These are phyloP conservation scores for Cromileptes altivelis DNA, from an alignment of 2,113 vertebrate species.

Conservation along the genomic window DNA sequence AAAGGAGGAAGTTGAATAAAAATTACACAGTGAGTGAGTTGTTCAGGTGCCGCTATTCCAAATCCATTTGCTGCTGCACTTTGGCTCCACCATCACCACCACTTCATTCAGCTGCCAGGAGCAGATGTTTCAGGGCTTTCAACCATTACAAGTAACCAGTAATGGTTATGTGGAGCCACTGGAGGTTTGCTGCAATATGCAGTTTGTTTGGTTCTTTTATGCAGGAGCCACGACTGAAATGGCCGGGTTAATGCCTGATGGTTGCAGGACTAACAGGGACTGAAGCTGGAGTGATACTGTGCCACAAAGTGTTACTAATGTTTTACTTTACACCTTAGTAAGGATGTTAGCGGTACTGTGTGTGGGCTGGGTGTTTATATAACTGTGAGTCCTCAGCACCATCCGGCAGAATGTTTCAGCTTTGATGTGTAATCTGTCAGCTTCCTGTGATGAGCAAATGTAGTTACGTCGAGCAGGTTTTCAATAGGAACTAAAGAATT, in stretches of 20 bases:
- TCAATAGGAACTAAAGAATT: background rate
- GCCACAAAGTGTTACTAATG: constrained; percentile 42
- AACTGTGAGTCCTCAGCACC: constrained; percentile 38
- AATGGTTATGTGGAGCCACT: constrained; percentile 5
- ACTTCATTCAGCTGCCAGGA: background rate
- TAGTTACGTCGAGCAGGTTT: background rate
- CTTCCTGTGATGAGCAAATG: constrained; percentile 2
- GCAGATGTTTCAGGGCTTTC: background rate
- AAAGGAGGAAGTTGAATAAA: background rate
- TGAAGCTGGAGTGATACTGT: background rate
- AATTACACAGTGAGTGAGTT: background rate
- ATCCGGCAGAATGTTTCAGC: constrained; percentile 3
- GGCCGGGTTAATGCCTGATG: constrained; percentile 7
- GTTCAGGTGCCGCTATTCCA: background rate
- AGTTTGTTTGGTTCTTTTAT: background rate
- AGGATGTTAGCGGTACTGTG: constrained; percentile 46
- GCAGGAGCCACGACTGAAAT: background rate
- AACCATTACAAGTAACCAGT: constrained; percentile 9
- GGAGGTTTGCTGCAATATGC: background rate
- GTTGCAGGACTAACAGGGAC: background rate
- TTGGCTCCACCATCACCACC: background rate
- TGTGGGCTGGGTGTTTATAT: constrained; percentile 64
- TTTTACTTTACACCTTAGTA: constrained; percentile 33
- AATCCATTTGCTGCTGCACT: constrained; percentile 29
- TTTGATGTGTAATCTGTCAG: constrained; percentile 16